Base-by-base conservation (phyloP, 2,797 vertebrate species). In the Acrocephalus scirpaceus region DNA sequence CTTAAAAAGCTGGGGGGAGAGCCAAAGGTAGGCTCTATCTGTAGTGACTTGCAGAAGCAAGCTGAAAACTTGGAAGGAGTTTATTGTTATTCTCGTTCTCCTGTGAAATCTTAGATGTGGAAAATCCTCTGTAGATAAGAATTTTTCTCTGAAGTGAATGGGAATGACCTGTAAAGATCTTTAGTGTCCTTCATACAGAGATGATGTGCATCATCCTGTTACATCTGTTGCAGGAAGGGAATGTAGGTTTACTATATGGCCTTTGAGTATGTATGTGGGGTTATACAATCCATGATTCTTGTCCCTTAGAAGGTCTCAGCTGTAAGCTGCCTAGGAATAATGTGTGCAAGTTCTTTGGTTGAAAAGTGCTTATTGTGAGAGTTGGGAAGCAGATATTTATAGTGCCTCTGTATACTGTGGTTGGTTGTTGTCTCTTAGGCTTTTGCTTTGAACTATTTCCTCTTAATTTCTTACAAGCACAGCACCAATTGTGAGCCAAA, bases 381-480 rank as follows among this genome's bases (percentile, higher is more conserved):
- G 21, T 44, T 62, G n/a, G 36, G 48, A 92, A 89, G 42, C 32
- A 86, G 66, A n/a, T 50, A n/a, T 53, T 47, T 61, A 21, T 58
- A 78, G 27, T 53, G 13, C 9, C 29, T 84, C 11, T 4, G 67
- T 84, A 40, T 42, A 14, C 4, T 73, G 48, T 21, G 18, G 6
- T 77, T 67, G 64, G 25, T 38, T 90, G n/a, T 73, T 90, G 20
- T 60, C 79, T 75, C 54, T 85, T 76, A 36, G 58, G 25, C 29
- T 95, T 74, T 92, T 81, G 32, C 40, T 90, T 91, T 56, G 47
- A 86, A 13, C 29, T 50, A 13, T 88, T 90, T 83, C 48, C 75
- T 88, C 25, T 86, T 86, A 16, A 53, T 73, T 71, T 62, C 60
- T 70, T 78, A 72, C 6, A 45, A 74, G 66, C 38, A 11, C 53